These are phyloP conservation scores for Tanytarsus gracilentus DNA, from an alignment of 2,888 invertebrate species.

Conservation along the genomic window DNA sequence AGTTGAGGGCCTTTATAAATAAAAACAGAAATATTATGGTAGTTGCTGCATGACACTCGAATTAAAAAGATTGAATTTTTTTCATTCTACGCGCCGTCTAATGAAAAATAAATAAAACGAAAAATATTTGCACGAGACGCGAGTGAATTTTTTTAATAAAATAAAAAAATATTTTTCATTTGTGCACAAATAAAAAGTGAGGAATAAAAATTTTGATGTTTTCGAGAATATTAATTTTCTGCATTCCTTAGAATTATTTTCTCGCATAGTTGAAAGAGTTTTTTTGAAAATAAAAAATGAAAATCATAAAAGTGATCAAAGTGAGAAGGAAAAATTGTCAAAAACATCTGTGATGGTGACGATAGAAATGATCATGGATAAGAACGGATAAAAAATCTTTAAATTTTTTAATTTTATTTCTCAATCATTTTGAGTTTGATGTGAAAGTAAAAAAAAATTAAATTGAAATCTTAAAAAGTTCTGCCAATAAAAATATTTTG, in stretches of 20 bases:
- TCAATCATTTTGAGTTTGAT: neutral
- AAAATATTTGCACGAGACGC: too few species aligned
- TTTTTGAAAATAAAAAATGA: neutral
- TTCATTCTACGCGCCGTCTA: constrained; percentile 16
- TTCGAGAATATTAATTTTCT: constrained; percentile 4
- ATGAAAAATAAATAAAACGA: constrained; percentile 16
- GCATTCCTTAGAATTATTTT: constrained; percentile 12
- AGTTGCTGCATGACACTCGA: constrained; percentile 27
- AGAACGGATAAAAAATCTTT: constrained; percentile 11
- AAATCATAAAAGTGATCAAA: neutral
- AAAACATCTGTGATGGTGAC: constrained; percentile 13
- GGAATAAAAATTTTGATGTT: neutral
- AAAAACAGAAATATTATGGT: constrained; percentile 13
- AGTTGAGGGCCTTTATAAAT: constrained; percentile 11
- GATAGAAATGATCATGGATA: constrained; percentile 20
- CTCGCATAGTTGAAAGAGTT: neutral
- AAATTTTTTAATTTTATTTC: neutral
- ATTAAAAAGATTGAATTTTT: constrained; percentile 7
- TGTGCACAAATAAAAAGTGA: neutral
- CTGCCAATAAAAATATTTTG: neutral
- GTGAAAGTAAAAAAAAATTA: too few species aligned
- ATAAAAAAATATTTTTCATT: neutral
- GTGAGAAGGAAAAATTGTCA: constrained; percentile 10
- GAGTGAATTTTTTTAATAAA: neutral
- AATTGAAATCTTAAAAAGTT: too few species aligned